Evolutionary conservation across 2,113 vertebrate species (phyloP).

Genomic region (Scortum barcoo): DNA sequence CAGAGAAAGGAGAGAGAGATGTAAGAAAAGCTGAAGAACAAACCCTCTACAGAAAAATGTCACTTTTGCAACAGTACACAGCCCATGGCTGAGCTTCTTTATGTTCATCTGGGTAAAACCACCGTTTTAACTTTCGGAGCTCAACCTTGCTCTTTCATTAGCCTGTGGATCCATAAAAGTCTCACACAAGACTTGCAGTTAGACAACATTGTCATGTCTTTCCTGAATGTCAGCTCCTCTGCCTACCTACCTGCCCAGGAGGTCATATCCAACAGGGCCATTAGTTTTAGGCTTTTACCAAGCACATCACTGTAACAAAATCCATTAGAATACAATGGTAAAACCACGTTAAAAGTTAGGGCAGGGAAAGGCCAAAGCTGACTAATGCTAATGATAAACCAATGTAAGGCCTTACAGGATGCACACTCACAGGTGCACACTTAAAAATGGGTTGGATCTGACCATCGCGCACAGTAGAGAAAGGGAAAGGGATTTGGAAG

Average conservation of each 20-base stretch:
- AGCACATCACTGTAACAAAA: neutral
- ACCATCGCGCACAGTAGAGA: too few species aligned
- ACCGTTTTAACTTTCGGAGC: conserved; percentile 25
- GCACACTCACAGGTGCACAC: neutral
- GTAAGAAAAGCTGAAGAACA: conserved; percentile 53
- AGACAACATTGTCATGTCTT: neutral
- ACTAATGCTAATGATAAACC: neutral
- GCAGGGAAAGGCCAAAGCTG: neutral
- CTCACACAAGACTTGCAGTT: neutral
- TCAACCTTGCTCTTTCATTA: conserved; percentile 23
- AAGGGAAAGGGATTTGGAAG: too few species aligned
- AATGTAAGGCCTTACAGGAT: neutral
- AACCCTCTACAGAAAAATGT: conserved; percentile 15
- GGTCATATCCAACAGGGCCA: neutral
- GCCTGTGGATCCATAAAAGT: conserved; percentile 22
- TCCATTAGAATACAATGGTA: neutral
- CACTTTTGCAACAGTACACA: conserved; percentile 30
- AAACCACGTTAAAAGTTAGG: neutral
- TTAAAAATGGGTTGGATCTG: too few species aligned
- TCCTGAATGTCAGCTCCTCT: neutral
- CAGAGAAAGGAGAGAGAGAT: conserved; percentile 35
- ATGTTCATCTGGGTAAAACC: conserved; percentile 34
- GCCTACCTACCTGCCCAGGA: neutral
- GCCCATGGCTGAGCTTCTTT: conserved; percentile 18
- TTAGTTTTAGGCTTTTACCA: neutral